These are phyloP conservation scores for Zaprionus davidi DNA, from an alignment of 1,140 invertebrate species.

Conservation along the genomic window DNA sequence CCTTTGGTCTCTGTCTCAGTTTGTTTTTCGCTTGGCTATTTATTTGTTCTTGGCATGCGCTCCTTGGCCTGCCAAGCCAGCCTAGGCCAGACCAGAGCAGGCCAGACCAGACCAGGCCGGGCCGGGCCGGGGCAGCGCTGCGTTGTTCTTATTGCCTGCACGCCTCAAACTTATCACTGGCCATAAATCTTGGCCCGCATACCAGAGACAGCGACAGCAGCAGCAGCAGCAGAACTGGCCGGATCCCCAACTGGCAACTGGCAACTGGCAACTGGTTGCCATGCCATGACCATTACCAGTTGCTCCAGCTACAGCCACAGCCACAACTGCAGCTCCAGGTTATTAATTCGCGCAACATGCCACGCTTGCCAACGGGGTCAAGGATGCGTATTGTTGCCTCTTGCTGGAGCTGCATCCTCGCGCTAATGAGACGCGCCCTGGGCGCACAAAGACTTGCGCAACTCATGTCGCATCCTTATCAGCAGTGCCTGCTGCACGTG, in stretches of 20 bases:
- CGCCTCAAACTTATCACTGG: slow-evolving; percentile 79
- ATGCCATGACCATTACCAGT: slow-evolving; percentile 78
- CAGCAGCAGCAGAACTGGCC: slow-evolving; percentile 54
- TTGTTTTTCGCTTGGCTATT: slow-evolving; percentile 59
- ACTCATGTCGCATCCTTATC: slow-evolving; percentile 46
- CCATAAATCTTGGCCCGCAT: slow-evolving; percentile 72
- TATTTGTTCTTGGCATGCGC: slow-evolving; percentile 79
- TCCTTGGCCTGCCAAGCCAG: slow-evolving; percentile 56
- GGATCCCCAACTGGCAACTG: slow-evolving; percentile 38
- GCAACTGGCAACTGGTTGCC: slow-evolving; percentile 59
- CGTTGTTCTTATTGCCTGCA: slow-evolving; percentile 74
- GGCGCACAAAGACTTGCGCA: slow-evolving; percentile 33
- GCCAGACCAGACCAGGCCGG: neutral
- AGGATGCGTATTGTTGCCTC: slow-evolving; percentile 55
- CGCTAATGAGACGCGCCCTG: slow-evolving; percentile 61
- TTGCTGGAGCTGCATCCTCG: neutral
- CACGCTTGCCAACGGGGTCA: slow-evolving; percentile 62
- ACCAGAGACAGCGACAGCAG: slow-evolving; percentile 25
- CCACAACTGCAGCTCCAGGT: slow-evolving; percentile 52
- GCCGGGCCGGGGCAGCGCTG: slow-evolving; percentile 6
- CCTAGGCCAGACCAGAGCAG: neutral
- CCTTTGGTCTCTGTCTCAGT: slow-evolving; percentile 10
- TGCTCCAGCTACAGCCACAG: slow-evolving; percentile 15
- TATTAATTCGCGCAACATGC: slow-evolving; percentile 66
- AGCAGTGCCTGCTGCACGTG: neutral